Base-by-base conservation (phyloP, 2,888 invertebrate genomes). In the Carterocephalus palaemon region DNA sequence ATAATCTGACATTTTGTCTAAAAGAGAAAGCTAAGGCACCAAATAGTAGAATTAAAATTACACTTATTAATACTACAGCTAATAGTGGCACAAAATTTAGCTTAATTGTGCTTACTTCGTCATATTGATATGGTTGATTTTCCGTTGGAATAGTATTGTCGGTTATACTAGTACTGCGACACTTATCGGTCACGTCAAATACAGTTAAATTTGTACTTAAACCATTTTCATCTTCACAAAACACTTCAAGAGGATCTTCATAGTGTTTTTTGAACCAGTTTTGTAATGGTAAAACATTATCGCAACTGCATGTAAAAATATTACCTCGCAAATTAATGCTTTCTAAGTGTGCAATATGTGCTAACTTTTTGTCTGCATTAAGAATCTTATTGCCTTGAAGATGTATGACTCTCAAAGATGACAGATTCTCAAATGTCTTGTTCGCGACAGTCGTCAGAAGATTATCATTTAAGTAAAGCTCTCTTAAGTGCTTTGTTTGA, bases 401-500 rank as follows among this genome's bases (percentile, higher is more conserved):
- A 62, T 92, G 89, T 37, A 92, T 80, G 58, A 93, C 89, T 76
- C 92, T 89, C 54, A 95, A 81, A 54, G 90, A 89, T 62, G 89
- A 90, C 81, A 95, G 89, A 59, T 90, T 90, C 53, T 89, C 88
- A 78, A 95, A 95, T 46, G 94, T 93, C 50, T 89, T 89, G 73
- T 94, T 93, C 50, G 90, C 89, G 36, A 95, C 92, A 71, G 87
- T 89, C 54, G 89, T 86, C 57, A 95, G 90, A 53, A 90, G 89
- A 83, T 95, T 95, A 84, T 94, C 92, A 70, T 94, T 92, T 57
- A 95, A 81, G 79, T 94, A 93, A 59, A 95, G 88, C 79, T 94
- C 93, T 67, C 91, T 90, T 60, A 95, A 88, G 64, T 90, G 90
- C 62, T 91, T 91, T 62, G 93, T 88, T 73, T 92, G 92, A 60